These are phyloP conservation scores for Centropristis striata DNA, from an alignment of 2,113 vertebrate species.

Conservation along the genomic window DNA sequence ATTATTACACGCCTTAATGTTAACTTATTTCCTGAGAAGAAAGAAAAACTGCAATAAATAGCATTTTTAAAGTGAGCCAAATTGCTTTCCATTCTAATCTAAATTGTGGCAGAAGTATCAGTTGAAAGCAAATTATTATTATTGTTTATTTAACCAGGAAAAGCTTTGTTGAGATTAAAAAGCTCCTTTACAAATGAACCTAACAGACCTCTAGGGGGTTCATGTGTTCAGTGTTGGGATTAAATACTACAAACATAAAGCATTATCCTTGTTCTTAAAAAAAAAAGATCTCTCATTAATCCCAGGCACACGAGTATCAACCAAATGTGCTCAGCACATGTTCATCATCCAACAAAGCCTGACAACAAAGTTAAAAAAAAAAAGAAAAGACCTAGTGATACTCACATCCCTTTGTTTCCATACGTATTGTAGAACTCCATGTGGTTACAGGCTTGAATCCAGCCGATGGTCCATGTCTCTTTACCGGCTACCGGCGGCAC, in stretches of 20 bases:
- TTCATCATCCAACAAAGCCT: no score
- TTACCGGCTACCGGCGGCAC: slow-evolving; percentile 93
- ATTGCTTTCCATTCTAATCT: neutral
- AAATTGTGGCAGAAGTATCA: neutral
- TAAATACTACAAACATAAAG: neutral
- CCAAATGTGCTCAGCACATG: neutral
- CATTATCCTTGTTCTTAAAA: neutral
- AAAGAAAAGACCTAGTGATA: slow-evolving; percentile 62
- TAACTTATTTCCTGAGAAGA: neutral
- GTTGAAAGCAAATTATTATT: neutral
- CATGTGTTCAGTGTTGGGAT: neutral
- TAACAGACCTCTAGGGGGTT: no score
- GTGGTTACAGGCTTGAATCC: slow-evolving; percentile 99
- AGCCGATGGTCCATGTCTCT: slow-evolving; percentile 97
- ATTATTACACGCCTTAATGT: neutral
- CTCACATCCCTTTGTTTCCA: slow-evolving; percentile 96
- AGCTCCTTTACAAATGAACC: no score
- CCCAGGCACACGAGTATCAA: neutral
- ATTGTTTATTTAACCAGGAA: no score
- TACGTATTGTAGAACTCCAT: slow-evolving; percentile 99
- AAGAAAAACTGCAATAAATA: neutral
- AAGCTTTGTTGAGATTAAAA: no score
- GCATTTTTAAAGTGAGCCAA: neutral
- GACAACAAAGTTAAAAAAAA: neutral
- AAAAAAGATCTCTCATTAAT: neutral